Percentiles rank a stretch among this genome's conserved stretches.
Conservation (phyloP, 2,113 vertebrate genomes). For the Triplophysa siluroides region DNA sequence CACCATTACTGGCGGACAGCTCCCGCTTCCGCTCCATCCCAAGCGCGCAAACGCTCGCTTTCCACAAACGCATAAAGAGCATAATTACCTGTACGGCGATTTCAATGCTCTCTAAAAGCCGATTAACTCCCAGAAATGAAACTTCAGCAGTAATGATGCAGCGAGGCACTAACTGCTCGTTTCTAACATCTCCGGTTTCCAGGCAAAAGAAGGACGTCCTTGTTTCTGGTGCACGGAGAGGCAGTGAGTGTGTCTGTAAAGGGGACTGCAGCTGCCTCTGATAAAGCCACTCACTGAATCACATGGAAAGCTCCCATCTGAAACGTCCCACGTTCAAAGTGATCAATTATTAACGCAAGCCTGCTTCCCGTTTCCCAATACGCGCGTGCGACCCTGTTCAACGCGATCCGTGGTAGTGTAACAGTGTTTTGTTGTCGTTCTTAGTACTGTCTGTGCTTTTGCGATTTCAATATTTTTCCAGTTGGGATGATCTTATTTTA, state of each 20-base stretch:
- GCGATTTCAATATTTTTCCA: not conserved
- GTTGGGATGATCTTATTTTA: not conserved
- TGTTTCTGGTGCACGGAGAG: slow-evolving; percentile 60
- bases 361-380: not conserved
- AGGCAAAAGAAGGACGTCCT: slow-evolving; percentile 71
- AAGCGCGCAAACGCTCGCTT: slow-evolving; percentile 4
- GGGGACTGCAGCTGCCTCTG: slow-evolving; percentile 63
- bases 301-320: slow-evolving; percentile 61
- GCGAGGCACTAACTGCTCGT: slow-evolving; percentile 64
- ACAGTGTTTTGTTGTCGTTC: not conserved
- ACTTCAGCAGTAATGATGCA: slow-evolving; percentile 60
- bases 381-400: not conserved
- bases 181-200: slow-evolving; percentile 69
- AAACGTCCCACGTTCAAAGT: slow-evolving; percentile 64
- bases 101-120: slow-evolving; percentile 51
- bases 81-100: slow-evolving; percentile 71
- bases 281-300: slow-evolving; percentile 61
- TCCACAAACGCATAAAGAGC: slow-evolving; percentile 19
- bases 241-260: slow-evolving; percentile 55
- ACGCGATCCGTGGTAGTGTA: not conserved
- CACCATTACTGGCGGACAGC: slow-evolving; percentile 67
- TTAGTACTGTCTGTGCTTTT: not conserved
- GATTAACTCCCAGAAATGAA: slow-evolving; percentile 52
- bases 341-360: slow-evolving; percentile 67
- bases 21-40: slow-evolving; percentile 63